Base-by-base conservation (phyloP, 2,888 invertebrate genomes). In the Cataglyphis altisquamis region DNA sequence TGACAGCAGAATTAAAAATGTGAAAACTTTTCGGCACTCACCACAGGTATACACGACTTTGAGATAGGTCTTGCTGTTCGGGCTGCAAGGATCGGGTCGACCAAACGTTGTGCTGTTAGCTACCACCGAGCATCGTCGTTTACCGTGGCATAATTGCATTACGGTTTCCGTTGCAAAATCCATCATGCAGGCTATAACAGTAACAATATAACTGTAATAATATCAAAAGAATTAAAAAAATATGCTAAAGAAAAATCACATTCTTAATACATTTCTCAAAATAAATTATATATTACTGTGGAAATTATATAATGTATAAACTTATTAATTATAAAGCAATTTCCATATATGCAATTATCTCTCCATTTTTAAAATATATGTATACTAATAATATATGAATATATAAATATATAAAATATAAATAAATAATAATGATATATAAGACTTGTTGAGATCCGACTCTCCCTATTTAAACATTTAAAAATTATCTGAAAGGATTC, bases 91-190 rank as follows among this genome's bases (percentile, higher is more conserved):
- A 90, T 97, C 97, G 29, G 39, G 32, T 68, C 39, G 67, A 9
- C 97, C 98, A 92, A 98, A 98, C 93, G 98, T 98, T 88, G 97
- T 97, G 90, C 97, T 96, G 95, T 98, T 98, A 3, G 98, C 98
- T 32, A 97, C 96, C 73, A 98, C 95, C 68, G 97, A 97, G 93
- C 98, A 98, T 83, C 97, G 96, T 86, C 98, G 96, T 93, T 98
- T 97, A 52, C 98, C 98, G 93, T 98, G 98, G 94, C 98, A 98
- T 90, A 97, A 96, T 92, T 97, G 96, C 97, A 98, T 98, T 78
- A 98, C 97, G 25, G 97, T 98, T 95, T 98, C 98, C n/a, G 98
- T 98, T 6, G 98, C 98, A 95, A 98, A 98, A 91, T 97, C 97
- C 90, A 97, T 97, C 94, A 98, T 96, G 94, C 98, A 98, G 25